phyloP scores from a whole-genome alignment of 2,888 invertebrate genomes.

The Polydrusus tereticollis region DNA sequence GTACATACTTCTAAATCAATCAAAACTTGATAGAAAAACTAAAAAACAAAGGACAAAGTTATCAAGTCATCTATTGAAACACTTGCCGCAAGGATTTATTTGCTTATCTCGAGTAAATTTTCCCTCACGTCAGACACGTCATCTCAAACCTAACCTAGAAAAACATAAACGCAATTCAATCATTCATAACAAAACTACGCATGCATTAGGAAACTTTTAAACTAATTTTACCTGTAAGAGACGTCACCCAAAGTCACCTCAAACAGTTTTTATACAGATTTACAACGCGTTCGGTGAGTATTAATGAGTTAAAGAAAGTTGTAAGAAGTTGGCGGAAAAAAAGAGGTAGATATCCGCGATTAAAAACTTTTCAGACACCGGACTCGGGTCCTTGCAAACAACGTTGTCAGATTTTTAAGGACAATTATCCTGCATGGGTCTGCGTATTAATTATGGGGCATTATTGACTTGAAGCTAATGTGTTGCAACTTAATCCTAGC shows the following conservation, averaged over 20 bases:
- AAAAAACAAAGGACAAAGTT: constrained; percentile 11
- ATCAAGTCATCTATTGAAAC: constrained; percentile 23
- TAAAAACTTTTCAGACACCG: constrained; percentile 52
- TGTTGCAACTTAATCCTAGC: not conserved
- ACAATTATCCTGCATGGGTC: constrained; percentile 1
- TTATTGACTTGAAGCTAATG: not conserved
- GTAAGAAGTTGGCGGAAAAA: constrained; percentile 50
- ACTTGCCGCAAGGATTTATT: constrained; percentile 25
- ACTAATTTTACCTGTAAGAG: constrained; percentile 47
- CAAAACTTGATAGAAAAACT: not conserved
- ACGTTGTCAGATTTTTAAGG: constrained; percentile 32
- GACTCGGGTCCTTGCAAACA: constrained; percentile 44
- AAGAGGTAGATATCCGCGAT: constrained; percentile 51
- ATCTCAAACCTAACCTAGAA: constrained; percentile 50
- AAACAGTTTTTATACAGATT: constrained; percentile 29
- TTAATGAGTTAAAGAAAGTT: constrained; percentile 48
- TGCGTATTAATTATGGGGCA: not conserved
- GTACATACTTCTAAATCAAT: not conserved
- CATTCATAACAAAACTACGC: constrained; percentile 32
- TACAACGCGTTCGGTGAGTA: constrained; percentile 31
- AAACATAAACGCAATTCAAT: constrained; percentile 42
- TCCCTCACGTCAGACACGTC: constrained; percentile 38
- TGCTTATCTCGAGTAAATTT: constrained; percentile 7
- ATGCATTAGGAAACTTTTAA: constrained; percentile 46
- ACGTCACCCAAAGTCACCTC: constrained; percentile 21